Evolutionary conservation across 2,888 invertebrate species (phyloP), one percentile per base, ranked within the genome.

Genomic region (Elmis aenea): DNA sequence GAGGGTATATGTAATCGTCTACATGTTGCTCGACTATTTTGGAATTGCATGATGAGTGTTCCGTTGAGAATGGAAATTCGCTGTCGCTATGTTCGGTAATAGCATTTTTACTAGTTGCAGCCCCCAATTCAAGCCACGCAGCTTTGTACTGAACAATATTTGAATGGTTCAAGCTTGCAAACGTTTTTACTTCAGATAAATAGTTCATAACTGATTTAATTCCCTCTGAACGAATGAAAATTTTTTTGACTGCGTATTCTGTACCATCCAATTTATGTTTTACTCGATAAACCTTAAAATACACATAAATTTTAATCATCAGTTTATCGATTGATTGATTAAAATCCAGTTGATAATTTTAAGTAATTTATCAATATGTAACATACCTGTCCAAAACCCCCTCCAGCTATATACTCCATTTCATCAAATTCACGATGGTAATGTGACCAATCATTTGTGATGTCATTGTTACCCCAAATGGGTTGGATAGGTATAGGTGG

Each of bases 101-200:
- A 2, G 38, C 29, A 20, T 37, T 43, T 8, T 38, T 30, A 9
- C 29, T 37, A 6, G 29, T 32, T 3, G 45, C 13, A 4, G 70
- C 70, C 44, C 74, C 73, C 43, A 78, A 70, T 63, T 88, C 88
- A 15, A 88, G 65, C 89, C 89, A 89, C 0, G 88, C 87, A 0
- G 82, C 82, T 69, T 88, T 87, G 56, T 88, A 89, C 12, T 84
- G 79, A 3, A 89, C 85, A 45, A 89, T 83, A 59, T 88, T 86
- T 0, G 79, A 75, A 67, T 88, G 88, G 57, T 84, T 82, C 13
- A 88, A 67, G 54, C 78, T 79, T 0, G 89, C 87, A 48, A 88
- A 75, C 2, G 85, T 84, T 67, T 85, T 85, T 1, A 87, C 88
- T 73, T 89, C 88, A 2, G 80, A 71, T 23, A 87, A 67, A 66